phyloP scores from a whole-genome alignment of 37 sponge, comb jelly and placozoan genomes.

The Agelas oroides region DNA sequence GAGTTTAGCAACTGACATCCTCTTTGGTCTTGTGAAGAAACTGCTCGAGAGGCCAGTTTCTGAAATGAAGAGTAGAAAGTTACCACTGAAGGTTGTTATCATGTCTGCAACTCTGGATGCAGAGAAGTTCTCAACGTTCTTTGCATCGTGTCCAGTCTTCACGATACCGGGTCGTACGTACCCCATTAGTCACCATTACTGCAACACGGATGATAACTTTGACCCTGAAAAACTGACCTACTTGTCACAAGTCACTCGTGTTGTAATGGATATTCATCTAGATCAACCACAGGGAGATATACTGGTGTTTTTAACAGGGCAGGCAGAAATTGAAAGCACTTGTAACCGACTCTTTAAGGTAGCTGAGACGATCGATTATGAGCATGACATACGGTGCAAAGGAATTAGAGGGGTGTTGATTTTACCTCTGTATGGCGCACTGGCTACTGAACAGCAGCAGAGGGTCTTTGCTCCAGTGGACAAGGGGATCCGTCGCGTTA shows the following conservation, averaged over 20 bases:
- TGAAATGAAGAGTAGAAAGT: constrained; percentile 21
- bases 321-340: constrained; percentile 81
- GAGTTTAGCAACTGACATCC: constrained; percentile 89
- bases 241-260: constrained; percentile 65
- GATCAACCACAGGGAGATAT: constrained; percentile 83
- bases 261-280: constrained; percentile 90
- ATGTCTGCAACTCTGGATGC: constrained; percentile 92
- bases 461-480: constrained; percentile 78
- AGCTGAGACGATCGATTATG: constrained; percentile 85
- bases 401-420: constrained; percentile 73
- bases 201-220: constrained; percentile 51
- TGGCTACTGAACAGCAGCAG: constrained; percentile 86
- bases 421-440: constrained; percentile 86
- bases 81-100: constrained; percentile 71
- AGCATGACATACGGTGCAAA: constrained; percentile 71
- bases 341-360: constrained; percentile 82
- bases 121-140: constrained; percentile 81
- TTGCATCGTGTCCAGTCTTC: constrained; percentile 84
- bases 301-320: constrained; percentile 90
- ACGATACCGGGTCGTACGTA: constrained; percentile 83
- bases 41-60: constrained; percentile 33
- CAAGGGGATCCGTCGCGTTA: constrained; percentile 67
- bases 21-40: constrained; percentile 86
- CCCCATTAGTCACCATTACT: constrained; percentile 77
- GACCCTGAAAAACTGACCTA: constrained; percentile 78